Percentiles rank a stretch among this genome's conserved stretches.
Conservation (phyloP, 2,888 invertebrate species). For the Orchestes rusci region DNA sequence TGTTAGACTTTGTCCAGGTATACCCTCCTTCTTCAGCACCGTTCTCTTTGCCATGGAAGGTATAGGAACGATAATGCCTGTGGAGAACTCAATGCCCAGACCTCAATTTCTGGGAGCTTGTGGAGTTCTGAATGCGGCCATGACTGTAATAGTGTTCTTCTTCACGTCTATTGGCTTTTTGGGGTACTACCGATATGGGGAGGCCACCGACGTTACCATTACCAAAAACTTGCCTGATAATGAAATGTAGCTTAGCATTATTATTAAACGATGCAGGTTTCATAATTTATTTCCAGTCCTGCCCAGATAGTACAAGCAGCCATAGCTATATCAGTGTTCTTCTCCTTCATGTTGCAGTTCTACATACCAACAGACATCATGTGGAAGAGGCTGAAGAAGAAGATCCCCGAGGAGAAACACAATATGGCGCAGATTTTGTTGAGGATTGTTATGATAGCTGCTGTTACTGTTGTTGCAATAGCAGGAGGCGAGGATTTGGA, state of each 20-base stretch:
- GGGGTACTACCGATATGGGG: slow-evolving; percentile 81
- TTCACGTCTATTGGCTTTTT: slow-evolving; percentile 84
- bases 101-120: slow-evolving; percentile 71
- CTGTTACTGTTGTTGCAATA: slow-evolving; percentile 39
- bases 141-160: slow-evolving; percentile 70
- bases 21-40: slow-evolving; percentile 89
- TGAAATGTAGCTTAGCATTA: slow-evolving; percentile 46
- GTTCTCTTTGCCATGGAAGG: slow-evolving; percentile 96
- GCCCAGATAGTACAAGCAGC: slow-evolving; percentile 76
- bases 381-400: slow-evolving; percentile 62
- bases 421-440: slow-evolving; percentile 50
- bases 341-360: slow-evolving; percentile 90
- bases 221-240: slow-evolving; percentile 74
- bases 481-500: slow-evolving; percentile 75
- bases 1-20: slow-evolving; percentile 34
- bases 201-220: slow-evolving; percentile 62
- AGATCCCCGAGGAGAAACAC: slow-evolving; percentile 47
- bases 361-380: slow-evolving; percentile 91
- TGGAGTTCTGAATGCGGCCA: slow-evolving; percentile 81
- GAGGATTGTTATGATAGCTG: slow-evolving; percentile 45
- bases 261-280: too few relatives aligned
- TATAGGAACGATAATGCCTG: slow-evolving; percentile 86
- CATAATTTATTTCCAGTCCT: slow-evolving; percentile 46
- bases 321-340: slow-evolving; percentile 83
- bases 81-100: slow-evolving; percentile 86